phyloP scores from a whole-genome alignment of 2,113 vertebrate species.

The Isichthys henryi region DNA sequence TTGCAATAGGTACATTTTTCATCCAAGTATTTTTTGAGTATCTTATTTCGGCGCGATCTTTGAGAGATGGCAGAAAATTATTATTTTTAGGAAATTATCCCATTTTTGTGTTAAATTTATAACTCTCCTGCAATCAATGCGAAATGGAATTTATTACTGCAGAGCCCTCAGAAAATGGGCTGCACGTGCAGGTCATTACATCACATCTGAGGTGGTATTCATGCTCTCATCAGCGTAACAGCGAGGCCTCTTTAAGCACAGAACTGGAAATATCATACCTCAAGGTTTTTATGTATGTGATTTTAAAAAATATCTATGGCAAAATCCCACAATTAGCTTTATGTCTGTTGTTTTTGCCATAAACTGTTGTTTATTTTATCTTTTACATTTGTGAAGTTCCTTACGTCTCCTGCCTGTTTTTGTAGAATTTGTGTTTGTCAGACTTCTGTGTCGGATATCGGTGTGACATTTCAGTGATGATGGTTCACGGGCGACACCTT shows the following conservation, averaged over 20 bases:
- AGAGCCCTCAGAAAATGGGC: neutral
- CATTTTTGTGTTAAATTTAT: neutral
- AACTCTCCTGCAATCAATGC: neutral
- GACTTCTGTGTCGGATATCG: neutral
- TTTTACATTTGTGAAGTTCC: neutral
- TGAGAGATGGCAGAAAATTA: neutral
- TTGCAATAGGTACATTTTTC: neutral
- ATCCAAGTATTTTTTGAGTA: neutral
- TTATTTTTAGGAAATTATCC: slow-evolving; percentile 11
- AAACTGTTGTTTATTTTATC: neutral
- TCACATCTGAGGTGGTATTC: neutral
- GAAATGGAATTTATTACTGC: neutral
- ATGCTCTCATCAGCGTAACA: neutral
- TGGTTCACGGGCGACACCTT: neutral
- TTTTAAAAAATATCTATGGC: neutral
- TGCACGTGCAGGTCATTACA: neutral
- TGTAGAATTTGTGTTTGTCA: neutral
- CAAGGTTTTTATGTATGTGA: neutral
- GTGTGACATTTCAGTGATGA: neutral
- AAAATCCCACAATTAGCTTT: neutral
- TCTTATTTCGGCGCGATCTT: neutral
- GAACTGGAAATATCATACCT: neutral
- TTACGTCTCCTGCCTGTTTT: neutral
- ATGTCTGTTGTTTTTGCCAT: neutral
- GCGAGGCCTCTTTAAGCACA: neutral